Base-by-base conservation (phyloP, 2,888 invertebrate genomes). In the Ophioninae sp. region DNA sequence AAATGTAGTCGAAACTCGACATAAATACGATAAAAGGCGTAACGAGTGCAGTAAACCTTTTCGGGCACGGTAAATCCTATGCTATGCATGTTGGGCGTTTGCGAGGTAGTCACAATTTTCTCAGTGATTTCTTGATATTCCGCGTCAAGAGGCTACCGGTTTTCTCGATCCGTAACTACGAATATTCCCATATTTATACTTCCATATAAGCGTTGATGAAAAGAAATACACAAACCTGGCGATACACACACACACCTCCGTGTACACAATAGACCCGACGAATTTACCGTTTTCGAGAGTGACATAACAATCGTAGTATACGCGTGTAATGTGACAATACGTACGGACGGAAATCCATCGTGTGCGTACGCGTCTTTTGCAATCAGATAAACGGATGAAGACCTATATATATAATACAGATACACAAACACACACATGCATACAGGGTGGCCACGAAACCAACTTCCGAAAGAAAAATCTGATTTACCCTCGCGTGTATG, bases 331-430 rank as follows among this genome's bases (percentile, higher is more conserved):
- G 30, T 22, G 56, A 37, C 56, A 63, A 71, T 64, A 58, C 22
- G 56, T 69, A 61, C 6, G 13, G 10, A 41, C 6, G 61, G 30
- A 17, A 17, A 2, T 56, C 41, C 69, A 64, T 67, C 10, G 44
- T 41, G 68, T 30, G 58, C 69, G 81, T 72, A 67, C 59, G 41
- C 79, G 61, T 71, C 75, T 73, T 81, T 86, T 77, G 84, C 80
- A 83, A 88, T 87, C 87, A 84, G 87, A 87, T 88, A 87, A 87
- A 82, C 81, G 41, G 7, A 64, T 79, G 61, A 74, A 85, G 78
- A 73, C 68, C 73, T 44, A 63, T 41, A 58, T 58, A 76, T 41
- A 30, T 20, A 73, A 69, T 61, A 77, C 37, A 78, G 13, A 65
- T 44, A 78, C 39, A 69, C 20, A 30, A 61, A 68, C 20, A 39